These are phyloP conservation scores for Himalopsyche phryganea DNA, from an alignment of 1,140 invertebrate genomes.

Conservation along the genomic window DNA sequence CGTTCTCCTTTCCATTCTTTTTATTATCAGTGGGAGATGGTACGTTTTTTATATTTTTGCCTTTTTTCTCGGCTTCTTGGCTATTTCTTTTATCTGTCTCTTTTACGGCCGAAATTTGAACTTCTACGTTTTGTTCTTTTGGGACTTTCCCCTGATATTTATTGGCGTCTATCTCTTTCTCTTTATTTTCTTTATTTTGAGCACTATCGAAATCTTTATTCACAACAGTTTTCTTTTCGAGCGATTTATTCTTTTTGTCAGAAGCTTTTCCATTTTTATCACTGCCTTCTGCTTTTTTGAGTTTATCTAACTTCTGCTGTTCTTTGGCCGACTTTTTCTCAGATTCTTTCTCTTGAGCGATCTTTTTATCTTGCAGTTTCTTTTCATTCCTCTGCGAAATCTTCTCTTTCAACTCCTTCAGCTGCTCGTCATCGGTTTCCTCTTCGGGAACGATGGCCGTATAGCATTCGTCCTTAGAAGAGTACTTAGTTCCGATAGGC, in stretches of 20 bases:
- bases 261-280: slow-evolving; percentile 4
- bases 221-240: background rate
- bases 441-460: slow-evolving; percentile 27
- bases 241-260: slow-evolving; percentile 1
- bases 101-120: too few species aligned
- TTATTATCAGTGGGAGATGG: background rate
- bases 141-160: background rate
- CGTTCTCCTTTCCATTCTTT: slow-evolving; percentile 14
- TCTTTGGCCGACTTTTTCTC: slow-evolving; percentile 4
- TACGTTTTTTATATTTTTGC: background rate
- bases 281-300: background rate
- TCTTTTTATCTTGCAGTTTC: background rate
- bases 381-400: background rate
- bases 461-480: slow-evolving; percentile 29
- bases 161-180: background rate
- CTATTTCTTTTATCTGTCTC: background rate
- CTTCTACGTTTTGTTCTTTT: background rate
- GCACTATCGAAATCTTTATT: too few species aligned
- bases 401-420: slow-evolving; percentile 1
- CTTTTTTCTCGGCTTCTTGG: slow-evolving; percentile 3
- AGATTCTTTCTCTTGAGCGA: slow-evolving; percentile 7
- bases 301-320: slow-evolving; percentile 1
- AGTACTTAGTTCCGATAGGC: slow-evolving; percentile 32
- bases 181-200: too few species aligned
- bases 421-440: slow-evolving; percentile 1